phyloP scores from a whole-genome alignment of 2,888 invertebrate species.

The Drosophila birchii region DNA sequence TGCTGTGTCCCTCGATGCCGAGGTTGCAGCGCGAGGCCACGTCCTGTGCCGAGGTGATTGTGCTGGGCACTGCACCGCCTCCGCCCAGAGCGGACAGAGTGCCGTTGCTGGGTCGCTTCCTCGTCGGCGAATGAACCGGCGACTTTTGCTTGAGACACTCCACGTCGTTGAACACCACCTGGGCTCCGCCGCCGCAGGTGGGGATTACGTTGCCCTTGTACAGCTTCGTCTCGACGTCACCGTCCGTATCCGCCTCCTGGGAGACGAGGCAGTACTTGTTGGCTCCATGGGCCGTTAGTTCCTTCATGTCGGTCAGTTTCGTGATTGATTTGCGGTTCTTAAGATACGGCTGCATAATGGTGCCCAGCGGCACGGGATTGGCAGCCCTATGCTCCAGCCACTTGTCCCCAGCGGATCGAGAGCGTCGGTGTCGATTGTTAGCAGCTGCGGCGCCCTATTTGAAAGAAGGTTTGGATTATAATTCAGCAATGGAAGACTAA shows the following conservation, averaged over 20 bases:
- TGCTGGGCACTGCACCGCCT: slow-evolving; percentile 59
- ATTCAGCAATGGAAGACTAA: not conserved
- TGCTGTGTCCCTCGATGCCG: slow-evolving; percentile 84
- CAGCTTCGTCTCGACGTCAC: slow-evolving; percentile 96
- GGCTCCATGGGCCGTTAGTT: slow-evolving; percentile 89
- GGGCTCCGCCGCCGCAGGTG: slow-evolving; percentile 97
- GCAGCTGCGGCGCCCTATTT: slow-evolving; percentile 88
- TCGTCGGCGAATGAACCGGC: slow-evolving; percentile 86
- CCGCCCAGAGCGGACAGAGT: slow-evolving; percentile 64
- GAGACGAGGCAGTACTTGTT: slow-evolving; percentile 96
- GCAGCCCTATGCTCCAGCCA: slow-evolving; percentile 96
- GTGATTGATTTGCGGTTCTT: slow-evolving; percentile 93
- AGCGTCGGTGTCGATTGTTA: slow-evolving; percentile 91
- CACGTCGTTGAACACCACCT: slow-evolving; percentile 97
- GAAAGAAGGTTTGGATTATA: not conserved
- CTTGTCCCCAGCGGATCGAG: slow-evolving; percentile 90
- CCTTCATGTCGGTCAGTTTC: slow-evolving; percentile 91
- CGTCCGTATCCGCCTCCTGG: slow-evolving; percentile 96
- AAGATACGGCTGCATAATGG: slow-evolving; percentile 94
- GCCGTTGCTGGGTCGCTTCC: slow-evolving; percentile 83
- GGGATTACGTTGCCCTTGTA: slow-evolving; percentile 98
- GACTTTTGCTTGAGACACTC: slow-evolving; percentile 94
- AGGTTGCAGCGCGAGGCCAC: slow-evolving; percentile 83
- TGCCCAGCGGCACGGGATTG: slow-evolving; percentile 92
- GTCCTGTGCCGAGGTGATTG: slow-evolving; percentile 72